Percentiles rank a stretch among this genome's conserved stretches.
These are phyloP conservation scores for Carterocephalus palaemon DNA, from an alignment of 2,888 invertebrate genomes.

Conservation along the genomic window DNA sequence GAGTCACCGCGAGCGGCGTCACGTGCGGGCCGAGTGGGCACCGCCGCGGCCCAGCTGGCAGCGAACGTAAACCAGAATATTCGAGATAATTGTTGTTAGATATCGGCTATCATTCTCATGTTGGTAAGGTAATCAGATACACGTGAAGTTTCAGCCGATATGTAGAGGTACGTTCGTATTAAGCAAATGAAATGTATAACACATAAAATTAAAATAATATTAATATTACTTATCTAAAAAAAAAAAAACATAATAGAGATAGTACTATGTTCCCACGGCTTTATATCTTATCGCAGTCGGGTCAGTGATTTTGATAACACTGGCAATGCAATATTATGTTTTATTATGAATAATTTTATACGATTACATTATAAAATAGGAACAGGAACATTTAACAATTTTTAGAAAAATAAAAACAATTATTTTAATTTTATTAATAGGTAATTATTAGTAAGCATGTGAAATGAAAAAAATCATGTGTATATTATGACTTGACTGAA, in stretches of 20 bases:
- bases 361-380: background rate
- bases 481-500: no score
- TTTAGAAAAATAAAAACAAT: no score
- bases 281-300: slow-evolving; percentile 14
- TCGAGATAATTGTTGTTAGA: slow-evolving; percentile 26
- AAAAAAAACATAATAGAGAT: slow-evolving; percentile 1
- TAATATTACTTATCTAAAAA: slow-evolving; percentile 3
- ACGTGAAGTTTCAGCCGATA: slow-evolving; percentile 8
- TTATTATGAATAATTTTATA: background rate
- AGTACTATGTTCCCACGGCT: slow-evolving; percentile 11
- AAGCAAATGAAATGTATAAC: no score
- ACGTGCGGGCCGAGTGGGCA: no score
- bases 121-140: slow-evolving; percentile 23
- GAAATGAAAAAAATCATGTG: no score
- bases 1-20: no score
- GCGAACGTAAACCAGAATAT: slow-evolving; percentile 20
- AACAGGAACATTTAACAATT: no score
- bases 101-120: slow-evolving; percentile 12
- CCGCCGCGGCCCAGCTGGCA: no score
- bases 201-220: slow-evolving; percentile 4
- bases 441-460: no score
- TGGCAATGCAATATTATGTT: background rate
- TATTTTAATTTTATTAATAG: no score
- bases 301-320: slow-evolving; percentile 6
- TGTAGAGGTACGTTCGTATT: no score